Evolutionary conservation across 2,888 invertebrate species (phyloP), one percentile per base, ranked within the genome.

Genomic region (Amblyteles armatorius): DNA sequence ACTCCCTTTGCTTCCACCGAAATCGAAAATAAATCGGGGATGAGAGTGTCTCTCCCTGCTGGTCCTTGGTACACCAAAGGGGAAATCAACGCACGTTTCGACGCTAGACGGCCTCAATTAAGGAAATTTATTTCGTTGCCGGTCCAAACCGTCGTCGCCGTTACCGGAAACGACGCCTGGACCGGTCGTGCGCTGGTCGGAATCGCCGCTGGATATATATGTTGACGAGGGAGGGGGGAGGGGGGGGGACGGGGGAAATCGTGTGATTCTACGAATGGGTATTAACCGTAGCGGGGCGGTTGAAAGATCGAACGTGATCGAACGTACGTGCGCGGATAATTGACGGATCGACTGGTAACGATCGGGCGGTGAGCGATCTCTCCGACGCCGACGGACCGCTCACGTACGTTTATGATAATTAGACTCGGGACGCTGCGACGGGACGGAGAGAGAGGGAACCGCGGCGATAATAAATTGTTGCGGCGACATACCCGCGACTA

Each of bases 51-150:
- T 40, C 65, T 40, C 36, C 16, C 50, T 3, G 44, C 44, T 13
- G 44, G 44, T 13, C 44, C 16, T 44, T 44, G 44, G 13, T 44
- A 44, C 85, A 82, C 84, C 81, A 88, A 88, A 89, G 88, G 82
- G 85, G 82, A 84, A 89, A 89, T 88, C 87, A 89, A 88, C 57
- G 71, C 83, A 50, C 55, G 55, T 72, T 33, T 19, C 57, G 33
- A 83, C 81, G 83, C 85, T 82, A 84, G 88, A 83, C 82, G 81
- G 80, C 86, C 86, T 90, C 88, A 89, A 90, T 89, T 89, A 88
- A 89, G 87, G 86, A 88, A 88, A 89, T 89, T 90, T 88, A 89
- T 90, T 90, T 90, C 86, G 88, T 84, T 86, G 85, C 87, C 82
- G 82, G 86, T 83, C 85, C 78, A 82, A 83, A 85, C 83, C 82